These are phyloP conservation scores for Lontra canadensis DNA, from an alignment of 2,113 vertebrate genomes.

Conservation along the genomic window DNA sequence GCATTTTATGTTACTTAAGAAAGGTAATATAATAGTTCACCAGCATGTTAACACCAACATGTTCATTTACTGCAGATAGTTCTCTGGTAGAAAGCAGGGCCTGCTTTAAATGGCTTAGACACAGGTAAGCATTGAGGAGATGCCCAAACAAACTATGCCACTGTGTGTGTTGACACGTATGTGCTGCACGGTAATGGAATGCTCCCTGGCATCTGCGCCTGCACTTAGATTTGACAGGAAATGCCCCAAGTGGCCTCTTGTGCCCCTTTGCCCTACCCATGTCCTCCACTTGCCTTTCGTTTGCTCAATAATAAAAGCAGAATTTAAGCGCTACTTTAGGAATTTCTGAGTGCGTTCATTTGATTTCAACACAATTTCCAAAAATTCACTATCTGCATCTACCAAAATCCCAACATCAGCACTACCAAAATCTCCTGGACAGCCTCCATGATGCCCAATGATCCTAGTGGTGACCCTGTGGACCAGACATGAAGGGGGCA, in stretches of 20 bases:
- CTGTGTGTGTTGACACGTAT: not conserved
- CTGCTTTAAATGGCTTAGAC: not conserved
- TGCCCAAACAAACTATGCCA: not conserved
- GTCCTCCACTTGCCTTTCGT: not conserved
- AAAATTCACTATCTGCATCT: not conserved
- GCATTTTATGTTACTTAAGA: not conserved
- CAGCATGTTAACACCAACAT: not conserved
- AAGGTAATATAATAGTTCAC: not conserved
- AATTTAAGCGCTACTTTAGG: not conserved
- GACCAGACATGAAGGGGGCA: not conserved
- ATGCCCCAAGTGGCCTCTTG: not conserved
- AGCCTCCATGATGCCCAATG: fast-evolving
- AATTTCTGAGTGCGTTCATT: not conserved
- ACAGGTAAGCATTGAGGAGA: not conserved
- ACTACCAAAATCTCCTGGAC: not conserved
- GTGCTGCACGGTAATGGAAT: fast-evolving
- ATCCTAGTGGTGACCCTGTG: not conserved
- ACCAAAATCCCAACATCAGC: not conserved
- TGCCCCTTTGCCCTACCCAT: not conserved
- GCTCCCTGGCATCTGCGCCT: not conserved
- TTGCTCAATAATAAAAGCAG: not conserved
- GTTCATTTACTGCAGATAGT: not conserved
- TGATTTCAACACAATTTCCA: not conserved
- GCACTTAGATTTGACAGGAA: not conserved
- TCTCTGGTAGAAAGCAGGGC: not conserved